phyloP scores from a whole-genome alignment of 2,113 vertebrate genomes.

The Oxyruncus cristatus region DNA sequence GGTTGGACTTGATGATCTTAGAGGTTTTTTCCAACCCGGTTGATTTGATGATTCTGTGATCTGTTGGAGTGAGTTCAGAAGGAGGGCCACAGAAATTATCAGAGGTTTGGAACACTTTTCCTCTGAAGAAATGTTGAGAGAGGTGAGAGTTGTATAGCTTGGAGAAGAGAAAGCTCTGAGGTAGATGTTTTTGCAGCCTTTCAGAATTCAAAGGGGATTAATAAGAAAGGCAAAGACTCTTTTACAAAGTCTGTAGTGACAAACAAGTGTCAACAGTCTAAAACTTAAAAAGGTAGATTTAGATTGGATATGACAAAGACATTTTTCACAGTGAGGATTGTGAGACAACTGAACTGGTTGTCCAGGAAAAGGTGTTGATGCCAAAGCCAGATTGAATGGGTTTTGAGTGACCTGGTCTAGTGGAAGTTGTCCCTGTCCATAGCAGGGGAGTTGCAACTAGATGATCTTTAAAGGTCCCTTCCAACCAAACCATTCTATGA shows the following conservation, averaged over 20 bases:
- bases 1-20: no score
- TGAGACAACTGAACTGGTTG: background rate
- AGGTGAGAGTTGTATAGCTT: background rate
- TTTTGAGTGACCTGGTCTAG: background rate
- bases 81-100: fast-evolving
- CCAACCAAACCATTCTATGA: background rate
- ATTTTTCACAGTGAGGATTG: background rate
- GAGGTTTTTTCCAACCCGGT: no score
- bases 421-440: background rate
- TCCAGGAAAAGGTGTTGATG: background rate
- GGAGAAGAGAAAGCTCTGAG: background rate
- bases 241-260: background rate
- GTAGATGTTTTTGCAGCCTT: background rate
- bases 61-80: fast-evolving
- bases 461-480: background rate
- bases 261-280: background rate
- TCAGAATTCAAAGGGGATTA: background rate
- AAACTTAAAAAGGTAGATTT: background rate
- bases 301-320: background rate
- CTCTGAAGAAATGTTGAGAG: background rate
- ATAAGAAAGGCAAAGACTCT: background rate
- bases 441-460: background rate
- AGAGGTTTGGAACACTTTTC: background rate
- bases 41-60: no score
- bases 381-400: background rate